Conservation (phyloP, 2,113 vertebrate genomes). For the Orientallactaga bullata region DNA sequence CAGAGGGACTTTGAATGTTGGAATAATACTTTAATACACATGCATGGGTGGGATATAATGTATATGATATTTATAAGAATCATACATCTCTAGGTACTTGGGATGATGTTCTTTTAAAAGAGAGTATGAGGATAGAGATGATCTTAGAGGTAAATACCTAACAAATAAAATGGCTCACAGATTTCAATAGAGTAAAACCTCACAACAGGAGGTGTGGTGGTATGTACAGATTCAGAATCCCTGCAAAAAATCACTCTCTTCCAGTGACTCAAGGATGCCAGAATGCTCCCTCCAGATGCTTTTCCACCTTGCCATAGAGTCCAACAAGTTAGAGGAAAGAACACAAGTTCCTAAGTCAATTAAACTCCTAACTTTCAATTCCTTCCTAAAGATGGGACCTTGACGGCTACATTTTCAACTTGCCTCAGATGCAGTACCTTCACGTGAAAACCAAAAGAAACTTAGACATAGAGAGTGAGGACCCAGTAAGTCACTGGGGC, state of each 20-base stretch:
- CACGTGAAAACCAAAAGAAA: neutral
- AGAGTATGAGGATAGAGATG: neutral
- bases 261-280: rapidly evolving
- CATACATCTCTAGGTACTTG: neutral
- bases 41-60: neutral
- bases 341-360: neutral
- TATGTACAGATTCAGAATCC: neutral
- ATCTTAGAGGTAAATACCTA: neutral
- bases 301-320: rapidly evolving
- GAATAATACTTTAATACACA: neutral
- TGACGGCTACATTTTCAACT: neutral
- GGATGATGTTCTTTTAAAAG: neutral
- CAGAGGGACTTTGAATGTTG: neutral
- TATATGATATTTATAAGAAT: neutral
- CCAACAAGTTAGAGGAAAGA: neutral
- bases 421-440: neutral
- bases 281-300: neutral
- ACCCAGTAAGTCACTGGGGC: neutral
- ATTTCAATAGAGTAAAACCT: neutral
- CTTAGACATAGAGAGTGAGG: neutral
- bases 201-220: neutral
- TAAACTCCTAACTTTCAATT: neutral
- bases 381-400: neutral
- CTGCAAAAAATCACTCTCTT: neutral
- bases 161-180: neutral